phyloP scores from a whole-genome alignment of 2,797 vertebrate species.

The Danio albolineatus region DNA sequence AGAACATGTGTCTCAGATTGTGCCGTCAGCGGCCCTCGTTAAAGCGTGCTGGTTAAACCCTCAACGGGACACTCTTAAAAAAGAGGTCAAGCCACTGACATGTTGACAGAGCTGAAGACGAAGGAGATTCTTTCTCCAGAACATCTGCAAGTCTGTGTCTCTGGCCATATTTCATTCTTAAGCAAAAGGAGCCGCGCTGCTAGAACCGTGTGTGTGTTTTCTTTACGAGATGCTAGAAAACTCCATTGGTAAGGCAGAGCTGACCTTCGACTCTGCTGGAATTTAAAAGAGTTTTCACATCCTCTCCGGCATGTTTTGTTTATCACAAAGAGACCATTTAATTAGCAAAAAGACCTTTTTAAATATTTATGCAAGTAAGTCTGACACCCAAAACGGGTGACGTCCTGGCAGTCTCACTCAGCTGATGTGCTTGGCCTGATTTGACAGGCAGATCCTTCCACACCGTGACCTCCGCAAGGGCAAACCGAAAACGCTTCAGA shows the following conservation, averaged over 20 bases:
- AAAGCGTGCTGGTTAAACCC: slow-evolving; percentile 63
- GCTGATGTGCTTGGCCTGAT: slow-evolving; percentile 67
- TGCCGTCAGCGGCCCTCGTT: slow-evolving; percentile 61
- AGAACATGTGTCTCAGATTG: slow-evolving; percentile 68
- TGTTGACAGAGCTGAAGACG: slow-evolving; percentile 66
- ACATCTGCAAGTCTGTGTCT: slow-evolving; percentile 61
- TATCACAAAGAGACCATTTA: slow-evolving; percentile 67
- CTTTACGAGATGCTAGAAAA: slow-evolving; percentile 53
- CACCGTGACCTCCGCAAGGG: slow-evolving; percentile 59
- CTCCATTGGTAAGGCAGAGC: slow-evolving; percentile 31
- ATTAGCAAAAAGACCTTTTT: slow-evolving; percentile 75
- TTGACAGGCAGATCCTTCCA: slow-evolving; percentile 60
- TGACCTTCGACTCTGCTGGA: slow-evolving; percentile 53
- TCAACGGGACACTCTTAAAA: slow-evolving; percentile 56
- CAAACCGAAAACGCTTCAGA: slow-evolving; percentile 51
- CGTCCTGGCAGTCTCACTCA: slow-evolving; percentile 64
- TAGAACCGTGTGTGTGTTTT: slow-evolving; percentile 50
- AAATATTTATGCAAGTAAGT: slow-evolving; percentile 76
- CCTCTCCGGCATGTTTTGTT: slow-evolving; percentile 48
- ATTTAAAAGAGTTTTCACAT: slow-evolving; percentile 53
- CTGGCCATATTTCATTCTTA: slow-evolving; percentile 59
- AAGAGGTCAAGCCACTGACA: slow-evolving; percentile 65
- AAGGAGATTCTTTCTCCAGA: slow-evolving; percentile 61
- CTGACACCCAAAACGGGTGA: slow-evolving; percentile 71
- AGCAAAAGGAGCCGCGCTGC: slow-evolving; percentile 53